phyloP scores from a whole-genome alignment of 2,113 vertebrate genomes.

The Chiloscyllium plagiosum region DNA sequence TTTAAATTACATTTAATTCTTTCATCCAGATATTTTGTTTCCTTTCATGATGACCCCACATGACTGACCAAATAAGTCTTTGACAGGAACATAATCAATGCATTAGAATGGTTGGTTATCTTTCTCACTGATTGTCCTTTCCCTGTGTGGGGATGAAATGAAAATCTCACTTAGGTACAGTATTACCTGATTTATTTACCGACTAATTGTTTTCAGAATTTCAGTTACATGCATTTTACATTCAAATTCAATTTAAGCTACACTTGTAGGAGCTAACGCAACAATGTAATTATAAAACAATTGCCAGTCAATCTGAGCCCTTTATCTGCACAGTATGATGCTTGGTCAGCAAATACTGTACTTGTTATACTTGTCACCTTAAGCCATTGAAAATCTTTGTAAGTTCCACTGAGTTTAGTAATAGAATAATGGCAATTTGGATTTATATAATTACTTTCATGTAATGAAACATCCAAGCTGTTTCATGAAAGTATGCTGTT shows the following conservation, averaged over 20 bases:
- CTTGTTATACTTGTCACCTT: not conserved
- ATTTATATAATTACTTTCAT: not conserved
- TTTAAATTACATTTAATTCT: not conserved
- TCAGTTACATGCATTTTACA: not conserved
- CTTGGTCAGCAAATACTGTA: not conserved
- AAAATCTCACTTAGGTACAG: not conserved
- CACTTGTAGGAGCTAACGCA: not conserved
- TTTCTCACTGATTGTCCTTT: not conserved
- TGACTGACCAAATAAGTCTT: not conserved
- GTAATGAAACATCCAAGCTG: not conserved
- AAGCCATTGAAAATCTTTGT: not conserved
- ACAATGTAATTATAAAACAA: not conserved
- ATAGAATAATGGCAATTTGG: not conserved
- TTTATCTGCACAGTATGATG: not conserved
- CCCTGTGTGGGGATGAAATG: not conserved
- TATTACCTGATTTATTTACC: not conserved
- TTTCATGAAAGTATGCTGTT: not conserved
- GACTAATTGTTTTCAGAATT: not conserved
- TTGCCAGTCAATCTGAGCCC: not conserved
- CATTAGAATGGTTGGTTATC: not conserved
- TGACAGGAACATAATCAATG: not conserved
- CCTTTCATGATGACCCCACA: not conserved
- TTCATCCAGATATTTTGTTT: not conserved
- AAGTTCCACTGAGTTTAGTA: not conserved
- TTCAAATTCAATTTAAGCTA: not conserved